Percentiles rank a stretch among this genome's conserved stretches.
Evolutionary conservation across 2,113 vertebrate species (phyloP).

Genomic region (Asarcornis scutulata): DNA sequence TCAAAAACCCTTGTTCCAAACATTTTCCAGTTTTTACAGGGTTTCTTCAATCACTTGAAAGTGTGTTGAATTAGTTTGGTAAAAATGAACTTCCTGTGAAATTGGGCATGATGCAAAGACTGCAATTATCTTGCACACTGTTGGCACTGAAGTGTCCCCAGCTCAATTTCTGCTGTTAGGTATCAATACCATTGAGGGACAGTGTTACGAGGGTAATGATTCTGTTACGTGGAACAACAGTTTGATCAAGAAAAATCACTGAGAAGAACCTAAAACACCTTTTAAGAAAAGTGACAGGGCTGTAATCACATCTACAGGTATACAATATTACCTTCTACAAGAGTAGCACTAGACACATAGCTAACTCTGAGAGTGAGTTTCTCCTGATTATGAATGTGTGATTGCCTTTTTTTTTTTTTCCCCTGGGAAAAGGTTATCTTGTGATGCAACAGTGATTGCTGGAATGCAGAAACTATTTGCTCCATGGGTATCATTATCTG

Average conservation of each 20-base stretch:
- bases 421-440: not conserved
- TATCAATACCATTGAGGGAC: not conserved
- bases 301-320: not conserved
- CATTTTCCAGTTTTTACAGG: not conserved
- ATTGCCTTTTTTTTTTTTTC: not conserved
- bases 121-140: not conserved
- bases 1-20: not conserved
- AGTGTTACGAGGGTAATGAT: not conserved
- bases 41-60: not conserved
- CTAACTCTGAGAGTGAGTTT: not conserved
- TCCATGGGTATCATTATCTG: not conserved
- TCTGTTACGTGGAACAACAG: not conserved
- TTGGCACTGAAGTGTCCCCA: not conserved
- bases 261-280: not conserved
- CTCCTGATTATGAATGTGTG: not conserved
- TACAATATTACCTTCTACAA: not conserved
- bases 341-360: not conserved
- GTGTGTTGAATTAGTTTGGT: not conserved
- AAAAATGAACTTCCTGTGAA: not conserved
- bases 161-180: not conserved
- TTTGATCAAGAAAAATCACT: not conserved
- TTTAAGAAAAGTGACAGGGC: not conserved
- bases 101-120: not conserved
- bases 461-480: not conserved
- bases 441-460: not conserved